phyloP scores from a whole-genome alignment of 2,113 vertebrate genomes.

The Ictalurus furcatus region DNA sequence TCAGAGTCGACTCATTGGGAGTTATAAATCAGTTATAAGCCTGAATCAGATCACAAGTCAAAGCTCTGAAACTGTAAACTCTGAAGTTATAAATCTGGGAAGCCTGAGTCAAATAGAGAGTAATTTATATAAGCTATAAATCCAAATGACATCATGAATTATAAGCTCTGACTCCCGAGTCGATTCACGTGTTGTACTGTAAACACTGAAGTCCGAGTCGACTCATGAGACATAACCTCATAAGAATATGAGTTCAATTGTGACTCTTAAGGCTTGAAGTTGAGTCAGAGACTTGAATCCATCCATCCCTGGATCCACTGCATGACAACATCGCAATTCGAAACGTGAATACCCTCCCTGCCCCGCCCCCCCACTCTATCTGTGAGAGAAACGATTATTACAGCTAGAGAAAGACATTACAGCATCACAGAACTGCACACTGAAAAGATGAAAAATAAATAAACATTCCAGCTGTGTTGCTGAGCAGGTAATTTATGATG shows the following conservation, averaged over 20 bases:
- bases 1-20: neutral
- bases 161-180: neutral
- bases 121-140: neutral
- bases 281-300: neutral
- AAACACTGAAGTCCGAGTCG: neutral
- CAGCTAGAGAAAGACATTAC: neutral
- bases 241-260: neutral
- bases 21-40: neutral
- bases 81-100: neutral
- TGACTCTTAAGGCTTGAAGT: neutral
- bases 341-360: neutral
- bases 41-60: neutral
- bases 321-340: neutral
- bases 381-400: neutral
- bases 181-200: neutral
- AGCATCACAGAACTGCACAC: neutral
- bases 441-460: neutral
- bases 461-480: neutral
- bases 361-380: neutral
- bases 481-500: constrained; percentile 10
- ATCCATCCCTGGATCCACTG: neutral
- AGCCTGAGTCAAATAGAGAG: neutral
- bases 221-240: neutral
- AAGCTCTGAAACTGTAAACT: neutral
- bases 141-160: neutral